Evolutionary conservation across 2,797 vertebrate genomes (phyloP), one percentile per base, ranked within the genome.

Genomic region (Propithecus perrieri): DNA sequence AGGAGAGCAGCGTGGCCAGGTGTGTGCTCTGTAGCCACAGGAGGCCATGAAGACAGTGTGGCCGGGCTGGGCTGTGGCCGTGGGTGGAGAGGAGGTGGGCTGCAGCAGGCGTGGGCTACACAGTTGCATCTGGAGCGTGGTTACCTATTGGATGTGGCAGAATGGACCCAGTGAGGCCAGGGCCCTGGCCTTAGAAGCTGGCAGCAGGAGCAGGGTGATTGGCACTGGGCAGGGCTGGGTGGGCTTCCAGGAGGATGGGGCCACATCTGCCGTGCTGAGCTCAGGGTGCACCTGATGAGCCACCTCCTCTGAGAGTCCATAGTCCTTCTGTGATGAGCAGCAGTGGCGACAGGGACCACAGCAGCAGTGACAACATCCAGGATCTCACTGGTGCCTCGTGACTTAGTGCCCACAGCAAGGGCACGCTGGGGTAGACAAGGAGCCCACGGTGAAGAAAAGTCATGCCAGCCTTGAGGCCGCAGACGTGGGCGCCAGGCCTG

Each of bases 391-490:
- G 74, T 13, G 48, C 20, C 33, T n/a, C 11, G n/a, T 53, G n/a
- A 35, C 20, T 6, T 15, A 15, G 50, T 9, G 50, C 24, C 76
- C n/a, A 2, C 14, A 50, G 15, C 76, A 28, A 79, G 76, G 33
- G 55, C n/a, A 9, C 24, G 2, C 13, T 13, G 24, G 22, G 7
- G 55, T 33, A 26, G 50, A 28, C 22, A 55, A 38, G 50, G 22
- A 38, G n/a, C 12, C 24, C 13, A 0, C 0, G 1, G n/a, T 48
- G 22, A n/a, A 26, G 75, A 55, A 35, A 55, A 35, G 75, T 7
- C 2, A 7, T 15, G 76, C 50, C 0, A 0, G 76, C 33, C 18
- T 33, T 35, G 5, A 33, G 48, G 6, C 20, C 75, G 5, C 33
- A n/a, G 33, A 13, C 7, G 33, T 13, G 33, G 5, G 6, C 17